Base-by-base conservation (phyloP, 2,888 invertebrate genomes). In the Andrena camellia region DNA sequence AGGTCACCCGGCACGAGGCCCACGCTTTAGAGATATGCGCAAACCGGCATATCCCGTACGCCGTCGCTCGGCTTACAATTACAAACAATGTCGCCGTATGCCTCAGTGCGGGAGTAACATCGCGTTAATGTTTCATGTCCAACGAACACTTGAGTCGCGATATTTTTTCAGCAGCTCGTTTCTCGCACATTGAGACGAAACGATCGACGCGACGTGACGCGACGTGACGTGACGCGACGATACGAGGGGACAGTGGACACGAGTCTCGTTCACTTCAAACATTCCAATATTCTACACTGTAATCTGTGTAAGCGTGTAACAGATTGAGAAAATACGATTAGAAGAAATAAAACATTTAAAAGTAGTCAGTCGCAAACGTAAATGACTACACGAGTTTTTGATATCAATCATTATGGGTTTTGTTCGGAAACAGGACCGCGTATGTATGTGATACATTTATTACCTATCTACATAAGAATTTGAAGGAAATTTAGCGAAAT, bases 401-500 rank as follows among this genome's bases (percentile, higher is more conserved):
- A 60, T 42, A 74, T 72, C 17, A 60, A 57, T 70, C n/a, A 67
- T 52, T 35, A 42, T 23, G 17, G 20, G 42, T 63, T 73, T 72
- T 57, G 23, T 73, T 50, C 26, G 2, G 10, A 60, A 57, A 29
- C 17, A 59, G 50, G 60, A 13, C 42, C 42, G 17, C 66, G 68
- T 26, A 50, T 62, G 63, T 57, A 78, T 69, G 72, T 76, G 68
- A 82, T 73, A 59, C 42, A 69, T 73, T 67, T 48, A 74, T 70
- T 60, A 71, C 48, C 23, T 78, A 63, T 31, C 48, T 79, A 42
- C 3, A 60, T 54, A 68, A 59, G 29, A 67, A 59, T 54, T 64
- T 67, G 33, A 54, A 78, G 54, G 20, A 48, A 74, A 59, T 57
- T 54, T 26, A 74, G 64, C 48, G 57, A 72, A 23, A 81, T 54